Conservation (phyloP, 2,888 invertebrate species). For the Caenorhabditis sp. region DNA sequence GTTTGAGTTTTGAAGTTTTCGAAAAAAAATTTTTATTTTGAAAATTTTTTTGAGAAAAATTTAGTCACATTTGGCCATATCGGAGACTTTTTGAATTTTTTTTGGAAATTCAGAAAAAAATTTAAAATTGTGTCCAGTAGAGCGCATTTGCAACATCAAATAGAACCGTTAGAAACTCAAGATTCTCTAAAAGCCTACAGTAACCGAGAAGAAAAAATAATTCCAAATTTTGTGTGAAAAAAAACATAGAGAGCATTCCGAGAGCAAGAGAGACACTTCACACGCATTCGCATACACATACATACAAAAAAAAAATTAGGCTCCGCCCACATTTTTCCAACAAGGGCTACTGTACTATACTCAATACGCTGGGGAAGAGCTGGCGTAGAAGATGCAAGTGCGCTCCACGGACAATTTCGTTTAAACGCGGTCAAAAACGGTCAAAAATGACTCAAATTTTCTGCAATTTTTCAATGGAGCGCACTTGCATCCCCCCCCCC, state of each 20-base stretch:
- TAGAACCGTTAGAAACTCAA: neutral
- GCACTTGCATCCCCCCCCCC: neutral
- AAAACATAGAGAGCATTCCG: neutral
- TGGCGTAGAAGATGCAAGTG: neutral
- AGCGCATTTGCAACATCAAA: neutral
- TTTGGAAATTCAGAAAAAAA: too few species aligned
- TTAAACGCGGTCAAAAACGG: neutral
- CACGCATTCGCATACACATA: neutral
- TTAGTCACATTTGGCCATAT: too few species aligned
- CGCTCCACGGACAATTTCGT: conserved; percentile 7
- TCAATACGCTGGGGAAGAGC: neutral
- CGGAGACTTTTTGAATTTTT: too few species aligned
- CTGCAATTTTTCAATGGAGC: conserved; percentile 12
- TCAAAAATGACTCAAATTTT: neutral
- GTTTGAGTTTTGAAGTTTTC: too few species aligned
- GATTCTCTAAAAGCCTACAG: neutral
- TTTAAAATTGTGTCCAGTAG: too few species aligned
- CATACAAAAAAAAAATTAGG: neutral
- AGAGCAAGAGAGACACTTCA: neutral
- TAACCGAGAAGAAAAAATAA: conserved; percentile 12
- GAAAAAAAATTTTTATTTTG: too few species aligned
- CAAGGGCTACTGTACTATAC: conserved; percentile 1
- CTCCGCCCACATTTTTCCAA: neutral
- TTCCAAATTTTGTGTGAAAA: neutral
- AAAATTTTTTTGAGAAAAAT: too few species aligned